phyloP scores from a whole-genome alignment of 1,140 invertebrate genomes.

The Drosophila arizonae region DNA sequence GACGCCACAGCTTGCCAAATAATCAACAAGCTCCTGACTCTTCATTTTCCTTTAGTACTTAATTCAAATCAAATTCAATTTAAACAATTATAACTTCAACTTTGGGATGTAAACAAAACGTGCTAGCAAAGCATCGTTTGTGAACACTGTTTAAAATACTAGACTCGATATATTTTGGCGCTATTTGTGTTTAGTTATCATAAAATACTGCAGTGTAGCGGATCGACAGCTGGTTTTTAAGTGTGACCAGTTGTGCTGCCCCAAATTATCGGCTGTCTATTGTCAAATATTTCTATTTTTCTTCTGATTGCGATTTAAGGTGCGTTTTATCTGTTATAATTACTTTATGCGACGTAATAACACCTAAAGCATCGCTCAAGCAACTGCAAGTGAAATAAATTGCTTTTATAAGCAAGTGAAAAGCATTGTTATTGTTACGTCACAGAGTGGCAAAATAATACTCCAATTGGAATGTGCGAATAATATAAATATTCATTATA shows the following conservation, averaged over 20 bases:
- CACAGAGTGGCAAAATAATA: slow-evolving; percentile 36
- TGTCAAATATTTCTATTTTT: slow-evolving; percentile 40
- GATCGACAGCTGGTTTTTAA: not conserved
- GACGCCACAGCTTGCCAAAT: slow-evolving; percentile 82
- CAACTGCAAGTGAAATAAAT: not conserved
- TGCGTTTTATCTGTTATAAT: slow-evolving; percentile 14
- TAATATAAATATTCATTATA: slow-evolving; percentile 1
- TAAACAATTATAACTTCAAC: not conserved
- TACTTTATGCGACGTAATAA: not conserved
- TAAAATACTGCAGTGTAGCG: too few relatives aligned
- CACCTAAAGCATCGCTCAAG: too few relatives aligned
- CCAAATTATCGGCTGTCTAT: slow-evolving; percentile 7
- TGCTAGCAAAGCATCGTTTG: slow-evolving; percentile 18
- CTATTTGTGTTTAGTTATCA: too few relatives aligned
- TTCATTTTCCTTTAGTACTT: slow-evolving; percentile 52
- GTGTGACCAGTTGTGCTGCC: slow-evolving; percentile 21
- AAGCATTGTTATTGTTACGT: slow-evolving; percentile 67
- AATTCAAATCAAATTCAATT: slow-evolving; percentile 19
- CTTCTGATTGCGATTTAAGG: slow-evolving; percentile 49
- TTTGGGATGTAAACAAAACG: slow-evolving; percentile 60
- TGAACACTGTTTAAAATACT: slow-evolving; percentile 8
- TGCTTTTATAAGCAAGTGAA: not conserved
- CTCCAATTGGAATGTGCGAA: slow-evolving; percentile 11
- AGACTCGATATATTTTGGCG: not conserved
- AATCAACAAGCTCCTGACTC: slow-evolving; percentile 81